Evolutionary conservation across 2,888 invertebrate species (phyloP), one percentile per base, ranked within the genome.

Genomic region (Bhutanitis thaidina): DNA sequence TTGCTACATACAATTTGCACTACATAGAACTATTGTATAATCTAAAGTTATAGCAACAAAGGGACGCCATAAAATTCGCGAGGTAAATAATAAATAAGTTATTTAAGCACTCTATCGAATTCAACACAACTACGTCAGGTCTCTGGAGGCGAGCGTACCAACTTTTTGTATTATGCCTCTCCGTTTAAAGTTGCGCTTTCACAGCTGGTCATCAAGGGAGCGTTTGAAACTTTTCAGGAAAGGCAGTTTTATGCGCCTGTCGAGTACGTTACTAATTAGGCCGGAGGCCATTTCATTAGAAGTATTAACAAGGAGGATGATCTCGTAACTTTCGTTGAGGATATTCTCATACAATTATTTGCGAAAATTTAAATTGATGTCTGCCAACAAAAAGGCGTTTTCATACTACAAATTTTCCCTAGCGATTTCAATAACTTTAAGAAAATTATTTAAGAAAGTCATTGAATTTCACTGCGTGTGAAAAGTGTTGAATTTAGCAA

Each of bases 141-240:
- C 65, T 61, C 65, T 52, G 35, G 60, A 63, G 65, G 59, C 64
- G 58, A 58, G 55, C 58, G 60, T 55, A 14, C 40, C 59, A 75
- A 78, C 74, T 78, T 77, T 77, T 74, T 72, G 67, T 73, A 69
- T 67, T 68, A 74, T 61, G 62, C 60, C 60, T 63, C 62, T 66
- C 60, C 59, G 64, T 66, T 75, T 74, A 65, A 74, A 79, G 71
- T 76, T 74, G 68, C 61, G 68, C 68, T 69, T 71, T 73, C 72
- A 67, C 67, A 71, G 71, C 69, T 51, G 46, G 61, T 60, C 59
- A 71, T 59, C 71, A 55, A 51, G 79, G 80, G 77, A 77, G 57
- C 70, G 63, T 70, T 83, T 60, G 60, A 73, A 84, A 86, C 76
- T 84, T 85, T 76, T 67, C 64, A 65, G 60, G 57, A 59, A 67